Percentiles rank a stretch among this genome's conserved stretches.
phyloP scores from a whole-genome alignment of 1,140 invertebrate species.

The Drosophila parabipectinata region DNA sequence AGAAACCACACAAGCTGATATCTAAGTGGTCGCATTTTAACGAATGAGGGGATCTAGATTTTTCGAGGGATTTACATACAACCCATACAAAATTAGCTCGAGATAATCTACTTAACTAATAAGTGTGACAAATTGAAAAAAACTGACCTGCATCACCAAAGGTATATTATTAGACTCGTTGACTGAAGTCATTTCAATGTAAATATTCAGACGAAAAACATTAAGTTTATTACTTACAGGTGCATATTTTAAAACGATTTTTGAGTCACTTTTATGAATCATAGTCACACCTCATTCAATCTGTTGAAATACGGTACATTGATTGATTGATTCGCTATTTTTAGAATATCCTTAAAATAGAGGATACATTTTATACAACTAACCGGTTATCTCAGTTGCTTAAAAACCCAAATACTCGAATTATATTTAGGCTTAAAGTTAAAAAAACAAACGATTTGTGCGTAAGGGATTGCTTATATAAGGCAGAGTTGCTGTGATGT shows the following conservation, averaged over 20 bases:
- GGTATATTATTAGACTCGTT: neutral
- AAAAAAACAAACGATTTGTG: slow-evolving; percentile 14
- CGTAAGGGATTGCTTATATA: slow-evolving; percentile 36
- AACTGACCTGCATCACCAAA: slow-evolving; percentile 3
- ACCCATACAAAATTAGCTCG: neutral
- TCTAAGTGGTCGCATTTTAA: neutral
- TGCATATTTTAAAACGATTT: no score
- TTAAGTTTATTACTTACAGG: no score
- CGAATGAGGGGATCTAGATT: neutral
- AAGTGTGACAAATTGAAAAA: neutral
- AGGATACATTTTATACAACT: neutral
- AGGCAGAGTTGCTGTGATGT: slow-evolving; percentile 25
- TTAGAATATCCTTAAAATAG: slow-evolving; percentile 1
- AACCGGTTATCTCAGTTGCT: slow-evolving; percentile 9
- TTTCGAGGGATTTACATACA: neutral
- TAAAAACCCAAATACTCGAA: slow-evolving; percentile 13
- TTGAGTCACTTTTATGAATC: neutral
- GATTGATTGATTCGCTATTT: slow-evolving; percentile 17
- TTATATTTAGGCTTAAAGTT: slow-evolving; percentile 32
- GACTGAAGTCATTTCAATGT: neutral
- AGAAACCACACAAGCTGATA: neutral
- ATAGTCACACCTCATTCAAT: neutral
- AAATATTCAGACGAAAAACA: no score
- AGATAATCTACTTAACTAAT: neutral
- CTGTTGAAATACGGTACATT: neutral